A percentile compares a stretch with the other conserved stretches of the same genome.
Conservation (phyloP, 2,888 invertebrate genomes). For the Cephus rjabovi region DNA sequence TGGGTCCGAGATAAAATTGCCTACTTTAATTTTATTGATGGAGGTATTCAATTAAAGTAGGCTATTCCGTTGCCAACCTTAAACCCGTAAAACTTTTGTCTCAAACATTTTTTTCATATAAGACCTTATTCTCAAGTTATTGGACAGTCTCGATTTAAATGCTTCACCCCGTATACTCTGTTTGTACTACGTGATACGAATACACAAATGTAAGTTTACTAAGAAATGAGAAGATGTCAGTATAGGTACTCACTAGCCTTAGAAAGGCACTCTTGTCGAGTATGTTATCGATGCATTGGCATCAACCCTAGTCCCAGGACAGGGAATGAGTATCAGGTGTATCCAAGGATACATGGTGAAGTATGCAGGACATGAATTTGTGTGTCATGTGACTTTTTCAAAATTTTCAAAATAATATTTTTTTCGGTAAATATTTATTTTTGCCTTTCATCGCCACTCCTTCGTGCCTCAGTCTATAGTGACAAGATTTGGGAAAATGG, state of each 20-base stretch:
- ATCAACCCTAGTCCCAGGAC: neutral
- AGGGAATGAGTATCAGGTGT: neutral
- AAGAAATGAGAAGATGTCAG: neutral
- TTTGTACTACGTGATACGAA: neutral
- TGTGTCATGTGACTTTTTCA: neutral
- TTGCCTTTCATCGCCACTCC: neutral
- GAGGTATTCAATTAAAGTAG: no score
- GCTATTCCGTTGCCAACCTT: no score
- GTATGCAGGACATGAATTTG: neutral
- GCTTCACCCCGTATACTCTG: neutral
- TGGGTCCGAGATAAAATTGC: no score
- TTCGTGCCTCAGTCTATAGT: neutral
- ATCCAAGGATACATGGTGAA: neutral
- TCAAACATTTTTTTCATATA: no score
- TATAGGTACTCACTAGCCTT: neutral
- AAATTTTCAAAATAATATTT: neutral
- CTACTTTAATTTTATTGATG: no score
- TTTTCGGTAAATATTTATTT: neutral
- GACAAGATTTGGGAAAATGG: neutral
- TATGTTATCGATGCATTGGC: neutral
- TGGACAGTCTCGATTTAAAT: no score
- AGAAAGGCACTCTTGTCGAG: neutral
- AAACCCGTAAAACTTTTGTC: no score
- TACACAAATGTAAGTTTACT: neutral
- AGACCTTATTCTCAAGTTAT: no score